Evolutionary conservation across 2,113 vertebrate species (phyloP), one percentile per base, ranked within the genome.

Genomic region (Oryzias celebensis): DNA sequence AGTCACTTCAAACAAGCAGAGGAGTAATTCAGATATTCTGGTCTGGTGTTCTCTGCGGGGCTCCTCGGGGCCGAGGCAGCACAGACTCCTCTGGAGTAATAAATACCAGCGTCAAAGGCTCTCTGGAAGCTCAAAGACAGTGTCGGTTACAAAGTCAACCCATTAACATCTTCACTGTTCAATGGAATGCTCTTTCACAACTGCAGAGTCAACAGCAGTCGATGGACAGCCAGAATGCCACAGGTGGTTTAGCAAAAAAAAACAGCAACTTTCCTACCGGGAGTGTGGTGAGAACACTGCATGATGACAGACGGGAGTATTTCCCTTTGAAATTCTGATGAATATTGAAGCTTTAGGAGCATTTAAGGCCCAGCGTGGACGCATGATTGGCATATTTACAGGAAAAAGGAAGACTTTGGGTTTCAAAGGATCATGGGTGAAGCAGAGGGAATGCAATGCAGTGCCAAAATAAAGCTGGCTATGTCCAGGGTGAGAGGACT

Each of bases 101-200:
- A 73, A 83, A 85, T 71, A 69, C 65, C 56, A 72, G 71, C 78
- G 45, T 46, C 26, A 68, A 64, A 60, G 63, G 70, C n/a, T 4
- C 58, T 77, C 63, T 57, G 52, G 68, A 73, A 49, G 75, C 83
- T 78, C 73, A 69, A 69, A 73, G 74, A 56, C 61, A 74, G 85
- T 65, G 70, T 87, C 70, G 49, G 74, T 91, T 89, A 90, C 87
- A 85, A 85, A 87, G 80, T 87, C 84, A 87, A 86, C 75, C 75
- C 75, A 86, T 88, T 87, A 85, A 84, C 75, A 83, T 82, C 85
- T 73, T 82, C 69, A 71, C 84, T 61, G 52, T 76, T 85, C 75
- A 67, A 65, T 23, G 20, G 47, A 50, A 17, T 18, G n/a, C 61
- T 65, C 68, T 54, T 66, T 62, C 63, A 49, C 50, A 45, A 28